Percentiles rank a stretch among this genome's conserved stretches.
Evolutionary conservation across 30 jellyfish, hydroid and myxozoan genomes (phyloP).

Genomic region (Pelagia noctiluca): DNA sequence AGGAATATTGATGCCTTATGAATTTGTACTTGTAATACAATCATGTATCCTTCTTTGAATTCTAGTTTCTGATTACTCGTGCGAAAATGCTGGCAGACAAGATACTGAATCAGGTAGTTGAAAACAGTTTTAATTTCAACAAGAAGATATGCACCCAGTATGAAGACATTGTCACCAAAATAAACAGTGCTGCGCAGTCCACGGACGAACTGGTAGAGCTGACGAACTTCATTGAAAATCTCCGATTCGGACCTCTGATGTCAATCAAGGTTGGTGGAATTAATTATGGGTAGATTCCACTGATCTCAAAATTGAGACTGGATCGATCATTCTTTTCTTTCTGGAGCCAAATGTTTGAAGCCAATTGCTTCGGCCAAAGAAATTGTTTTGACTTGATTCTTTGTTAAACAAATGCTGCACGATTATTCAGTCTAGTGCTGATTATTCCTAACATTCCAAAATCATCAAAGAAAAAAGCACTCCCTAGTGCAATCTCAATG

Average conservation of each 20-base stretch:
- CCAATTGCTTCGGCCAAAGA: too few relatives aligned
- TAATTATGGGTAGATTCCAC: not conserved
- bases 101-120: constrained; percentile 30
- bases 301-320: too few relatives aligned
- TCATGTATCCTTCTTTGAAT: not conserved
- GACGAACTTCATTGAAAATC: constrained; percentile 64
- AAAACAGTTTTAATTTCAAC: constrained; percentile 47
- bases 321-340: too few relatives aligned
- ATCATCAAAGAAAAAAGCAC: too few relatives aligned
- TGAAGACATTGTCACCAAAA: constrained; percentile 57
- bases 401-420: too few relatives aligned
- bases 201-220: constrained; percentile 72
- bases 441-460: too few relatives aligned
- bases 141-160: constrained; percentile 61
- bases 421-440: too few relatives aligned
- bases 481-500: too few relatives aligned
- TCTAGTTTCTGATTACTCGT: constrained; percentile 62
- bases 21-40: not conserved
- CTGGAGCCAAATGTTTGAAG: too few relatives aligned
- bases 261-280: constrained; percentile 48
- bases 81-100: constrained; percentile 50
- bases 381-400: too few relatives aligned
- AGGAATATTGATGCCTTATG: too few relatives aligned
- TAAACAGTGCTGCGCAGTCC: constrained; percentile 59
- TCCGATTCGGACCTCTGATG: constrained; percentile 73